Evolutionary conservation across 2,888 invertebrate species (phyloP), one percentile per base, ranked within the genome.

Genomic region (Gandaritis pyraliata): DNA sequence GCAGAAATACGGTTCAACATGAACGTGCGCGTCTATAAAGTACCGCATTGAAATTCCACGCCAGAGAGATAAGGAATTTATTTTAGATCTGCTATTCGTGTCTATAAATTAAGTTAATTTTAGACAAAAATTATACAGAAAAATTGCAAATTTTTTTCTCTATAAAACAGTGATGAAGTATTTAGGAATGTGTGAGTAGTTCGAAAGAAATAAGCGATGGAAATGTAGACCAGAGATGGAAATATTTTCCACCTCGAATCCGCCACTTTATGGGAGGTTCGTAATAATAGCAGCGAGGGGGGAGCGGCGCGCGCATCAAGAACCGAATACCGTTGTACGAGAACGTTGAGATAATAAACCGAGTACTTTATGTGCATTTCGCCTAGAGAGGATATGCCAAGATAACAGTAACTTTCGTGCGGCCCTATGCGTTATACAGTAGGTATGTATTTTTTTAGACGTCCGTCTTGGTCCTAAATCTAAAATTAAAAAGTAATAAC

Each of bases 321-420:
- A 84, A 84, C 83, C 72, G 78, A 72, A 77, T 83, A 83, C 77
- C 80, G 80, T 76, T 84, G 81, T 85, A 81, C 78, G 77, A 64
- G 73, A 65, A 72, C 75, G 71, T 74, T 77, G 84, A 87, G 88
- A 85, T 87, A 88, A 88, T 87, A 88, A 87, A 85, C 76, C 70
- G 72, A 68, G 72, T 84, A 84, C 88, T 89, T 90, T 91, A 89
- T 91, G 81, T 83, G 77, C 87, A 86, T 83, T 82, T 86, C 84
- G 90, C 90, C 92, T 91, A 90, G 90, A 90, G 92, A 92, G 93
- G 93, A 93, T 92, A 92, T 92, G 91, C 90, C 91, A 90, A 93
- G 92, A 92, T 93, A 93, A 93, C 92, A 92, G 93, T 92, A 92
- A 92, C 91, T 93, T 92, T 92, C 88, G 90, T 91, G 88, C 88